phyloP scores from a whole-genome alignment of 2,888 invertebrate genomes.

The Pilophorus perplexus region DNA sequence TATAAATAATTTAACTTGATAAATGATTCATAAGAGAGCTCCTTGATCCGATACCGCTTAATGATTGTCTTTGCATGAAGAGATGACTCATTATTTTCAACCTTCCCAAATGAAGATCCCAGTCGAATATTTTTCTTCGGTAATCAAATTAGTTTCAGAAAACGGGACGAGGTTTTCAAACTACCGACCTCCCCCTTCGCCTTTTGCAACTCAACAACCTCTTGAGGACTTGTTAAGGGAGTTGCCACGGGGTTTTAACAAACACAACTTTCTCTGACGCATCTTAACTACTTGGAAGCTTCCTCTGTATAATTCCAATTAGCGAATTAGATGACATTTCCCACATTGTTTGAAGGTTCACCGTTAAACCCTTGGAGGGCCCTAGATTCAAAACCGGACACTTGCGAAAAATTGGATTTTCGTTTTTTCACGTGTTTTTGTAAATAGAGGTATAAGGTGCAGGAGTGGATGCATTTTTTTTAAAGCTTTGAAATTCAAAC shows the following conservation, averaged over 20 bases:
- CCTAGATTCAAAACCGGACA: too few species aligned
- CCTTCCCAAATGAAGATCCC: conserved; percentile 20
- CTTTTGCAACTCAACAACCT: conserved; percentile 6
- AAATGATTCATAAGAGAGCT: conserved; percentile 23
- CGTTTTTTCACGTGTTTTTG: too few species aligned
- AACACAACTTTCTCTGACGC: conserved; percentile 28
- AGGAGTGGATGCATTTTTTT: too few species aligned
- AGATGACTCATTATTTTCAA: conserved; percentile 31
- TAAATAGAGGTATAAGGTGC: too few species aligned
- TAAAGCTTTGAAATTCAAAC: too few species aligned
- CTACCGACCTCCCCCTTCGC: not conserved
- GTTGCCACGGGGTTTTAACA: conserved; percentile 22
- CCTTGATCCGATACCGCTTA: conserved; percentile 23
- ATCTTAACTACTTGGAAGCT: conserved; percentile 24
- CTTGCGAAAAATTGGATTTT: too few species aligned
- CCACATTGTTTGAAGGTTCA: conserved; percentile 4
- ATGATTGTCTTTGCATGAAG: conserved; percentile 39
- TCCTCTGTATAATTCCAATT: conserved; percentile 17
- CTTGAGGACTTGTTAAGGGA: conserved; percentile 24
- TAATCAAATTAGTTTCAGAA: conserved; percentile 31
- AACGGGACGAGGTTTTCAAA: not conserved
- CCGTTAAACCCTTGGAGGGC: too few species aligned
- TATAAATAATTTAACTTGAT: conserved; percentile 31
- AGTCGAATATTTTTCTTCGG: conserved; percentile 27
- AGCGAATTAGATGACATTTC: conserved; percentile 24